These are phyloP conservation scores for Aporophyla nigra DNA, from an alignment of 2,888 invertebrate species.

Conservation along the genomic window DNA sequence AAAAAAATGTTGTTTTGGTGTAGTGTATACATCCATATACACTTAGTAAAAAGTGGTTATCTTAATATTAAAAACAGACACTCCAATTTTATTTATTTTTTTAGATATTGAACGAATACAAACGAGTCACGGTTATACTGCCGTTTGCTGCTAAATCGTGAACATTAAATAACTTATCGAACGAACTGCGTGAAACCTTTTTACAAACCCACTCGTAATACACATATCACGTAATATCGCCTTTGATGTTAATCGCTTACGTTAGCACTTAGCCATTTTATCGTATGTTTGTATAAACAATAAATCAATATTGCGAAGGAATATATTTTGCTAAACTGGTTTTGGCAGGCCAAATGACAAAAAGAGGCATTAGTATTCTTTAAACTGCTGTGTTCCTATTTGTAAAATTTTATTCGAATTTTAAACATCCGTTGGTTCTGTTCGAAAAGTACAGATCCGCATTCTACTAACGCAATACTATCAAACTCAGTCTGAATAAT, in stretches of 20 bases:
- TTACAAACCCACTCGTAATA: conserved; percentile 26
- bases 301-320: conserved; percentile 22
- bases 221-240: conserved; percentile 31
- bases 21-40: too few relatives aligned
- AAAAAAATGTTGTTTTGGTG: too few relatives aligned
- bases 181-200: conserved; percentile 31
- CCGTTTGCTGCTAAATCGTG: conserved; percentile 33
- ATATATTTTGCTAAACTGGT: neutral
- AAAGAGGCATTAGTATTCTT: neutral
- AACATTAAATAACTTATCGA: conserved; percentile 41
- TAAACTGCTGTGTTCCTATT: too few relatives aligned
- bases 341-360: neutral
- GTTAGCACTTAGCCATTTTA: conserved; percentile 38
- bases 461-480: too few relatives aligned
- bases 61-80: too few relatives aligned
- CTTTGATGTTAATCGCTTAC: conserved; percentile 41
- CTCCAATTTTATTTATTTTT: too few relatives aligned
- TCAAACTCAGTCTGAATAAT: too few relatives aligned
- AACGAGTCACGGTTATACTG: neutral
- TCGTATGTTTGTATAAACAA: conserved; percentile 28
- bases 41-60: too few relatives aligned
- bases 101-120: neutral
- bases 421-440: too few relatives aligned
- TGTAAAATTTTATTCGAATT: too few relatives aligned
- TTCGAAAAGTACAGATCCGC: too few relatives aligned